Evolutionary conservation across 2,113 vertebrate genomes (phyloP).

Genomic region (Pollachius pollachius): DNA sequence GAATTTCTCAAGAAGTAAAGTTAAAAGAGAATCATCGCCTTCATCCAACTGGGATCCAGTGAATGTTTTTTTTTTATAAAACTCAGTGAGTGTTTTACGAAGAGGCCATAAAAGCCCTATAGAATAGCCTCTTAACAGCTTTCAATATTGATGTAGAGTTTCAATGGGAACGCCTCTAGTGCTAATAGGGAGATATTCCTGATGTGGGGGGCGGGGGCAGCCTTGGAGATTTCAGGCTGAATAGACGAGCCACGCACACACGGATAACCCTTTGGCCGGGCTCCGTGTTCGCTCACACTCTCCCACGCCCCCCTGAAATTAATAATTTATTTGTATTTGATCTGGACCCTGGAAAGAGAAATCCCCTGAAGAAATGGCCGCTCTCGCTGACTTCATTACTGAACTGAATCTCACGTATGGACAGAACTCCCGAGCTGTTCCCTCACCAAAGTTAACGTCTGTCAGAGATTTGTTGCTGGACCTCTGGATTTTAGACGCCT

Average conservation of each 20-base stretch:
- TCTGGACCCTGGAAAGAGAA: conserved; percentile 46
- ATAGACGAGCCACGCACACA: too few relatives aligned
- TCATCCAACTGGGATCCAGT: too few relatives aligned
- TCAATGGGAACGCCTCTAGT: background rate
- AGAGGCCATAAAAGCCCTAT: background rate
- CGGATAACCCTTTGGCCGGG: background rate
- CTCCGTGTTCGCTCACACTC: conserved; percentile 28
- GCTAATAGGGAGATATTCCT: background rate
- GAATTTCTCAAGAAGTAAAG: too few relatives aligned
- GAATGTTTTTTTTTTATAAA: too few relatives aligned
- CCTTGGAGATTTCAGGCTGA: background rate
- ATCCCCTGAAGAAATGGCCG: conserved; percentile 32
- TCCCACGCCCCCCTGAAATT: conserved; percentile 24
- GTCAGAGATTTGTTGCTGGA: too few relatives aligned
- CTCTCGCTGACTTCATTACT: conserved; percentile 24
- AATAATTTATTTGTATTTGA: conserved; percentile 55
- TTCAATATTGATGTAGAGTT: background rate
- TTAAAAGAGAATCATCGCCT: too few relatives aligned
- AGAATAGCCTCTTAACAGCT: background rate
- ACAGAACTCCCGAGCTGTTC: conserved; percentile 20
- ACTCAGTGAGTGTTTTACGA: too few relatives aligned
- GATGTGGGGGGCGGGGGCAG: background rate
- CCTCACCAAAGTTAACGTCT: conserved; percentile 33
- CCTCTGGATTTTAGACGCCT: too few relatives aligned
- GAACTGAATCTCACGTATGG: conserved; percentile 12